Conservation (phyloP, 2,113 vertebrate genomes). For the Probosciger aterrimus region DNA sequence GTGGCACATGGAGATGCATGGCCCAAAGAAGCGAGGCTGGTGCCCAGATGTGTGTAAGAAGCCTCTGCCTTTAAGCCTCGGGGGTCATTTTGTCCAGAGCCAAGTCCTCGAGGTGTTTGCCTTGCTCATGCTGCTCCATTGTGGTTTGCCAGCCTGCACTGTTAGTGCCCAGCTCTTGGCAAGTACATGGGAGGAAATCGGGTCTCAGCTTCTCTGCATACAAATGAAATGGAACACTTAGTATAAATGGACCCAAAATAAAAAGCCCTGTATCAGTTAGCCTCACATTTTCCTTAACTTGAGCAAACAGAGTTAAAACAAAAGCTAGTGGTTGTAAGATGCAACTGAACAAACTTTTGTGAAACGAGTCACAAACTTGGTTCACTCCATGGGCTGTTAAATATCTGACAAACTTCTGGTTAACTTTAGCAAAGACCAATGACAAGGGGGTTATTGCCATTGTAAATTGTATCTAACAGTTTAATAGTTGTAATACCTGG, state of each 20-base stretch:
- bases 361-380: neutral
- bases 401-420: constrained; percentile 54
- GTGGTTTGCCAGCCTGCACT: rapidly evolving
- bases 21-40: neutral
- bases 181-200: neutral
- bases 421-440: constrained; percentile 14
- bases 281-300: neutral
- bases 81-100: rapidly evolving
- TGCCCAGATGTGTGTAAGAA: neutral
- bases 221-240: neutral
- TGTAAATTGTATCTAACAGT: constrained; percentile 51
- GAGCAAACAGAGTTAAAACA: neutral
- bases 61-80: rapidly evolving
- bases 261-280: neutral
- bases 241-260: neutral
- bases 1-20: neutral
- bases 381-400: constrained; percentile 2
- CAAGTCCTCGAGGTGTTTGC: rapidly evolving
- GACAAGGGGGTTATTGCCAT: constrained; percentile 32
- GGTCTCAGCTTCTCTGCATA: neutral
- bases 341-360: neutral
- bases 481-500: constrained; percentile 47
- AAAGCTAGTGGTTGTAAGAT: neutral
- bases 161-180: neutral
- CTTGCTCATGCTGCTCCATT: rapidly evolving